phyloP scores from a whole-genome alignment of 2,888 invertebrate species.

The Entomobrya multifasciata region DNA sequence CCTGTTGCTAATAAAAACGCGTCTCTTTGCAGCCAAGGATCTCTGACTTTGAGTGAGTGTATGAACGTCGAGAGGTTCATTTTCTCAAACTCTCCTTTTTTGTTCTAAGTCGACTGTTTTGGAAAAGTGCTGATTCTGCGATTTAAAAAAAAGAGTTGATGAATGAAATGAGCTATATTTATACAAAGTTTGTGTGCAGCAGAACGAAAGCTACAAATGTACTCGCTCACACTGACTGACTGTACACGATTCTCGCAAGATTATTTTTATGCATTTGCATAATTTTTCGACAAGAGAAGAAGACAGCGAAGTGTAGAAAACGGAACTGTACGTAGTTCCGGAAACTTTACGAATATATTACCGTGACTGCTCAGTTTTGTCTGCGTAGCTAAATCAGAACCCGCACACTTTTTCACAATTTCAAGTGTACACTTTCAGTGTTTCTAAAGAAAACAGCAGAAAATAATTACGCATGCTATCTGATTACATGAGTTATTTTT shows the following conservation, averaged over 20 bases:
- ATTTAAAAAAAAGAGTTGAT: neutral
- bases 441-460: neutral
- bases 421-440: neutral
- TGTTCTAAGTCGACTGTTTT: neutral
- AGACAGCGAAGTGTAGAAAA: neutral
- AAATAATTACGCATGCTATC: too few relatives aligned
- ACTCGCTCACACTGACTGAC: too few relatives aligned
- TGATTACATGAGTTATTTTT: too few relatives aligned
- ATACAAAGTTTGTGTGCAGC: too few relatives aligned
- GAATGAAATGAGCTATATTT: constrained; percentile 46
- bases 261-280: neutral
- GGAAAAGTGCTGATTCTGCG: neutral
- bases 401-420: neutral
- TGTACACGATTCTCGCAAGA: too few relatives aligned
- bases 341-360: constrained; percentile 16
- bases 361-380: neutral
- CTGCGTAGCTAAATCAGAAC: neutral
- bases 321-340: constrained; percentile 12
- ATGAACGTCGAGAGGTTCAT: too few relatives aligned
- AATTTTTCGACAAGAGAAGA: neutral
- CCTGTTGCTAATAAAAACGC: constrained; percentile 30
- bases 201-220: too few relatives aligned
- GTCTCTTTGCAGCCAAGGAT: too few relatives aligned
- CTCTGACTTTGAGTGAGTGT: too few relatives aligned
- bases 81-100: too few relatives aligned